Conservation (phyloP, 2,888 invertebrate genomes). For the Osedax frankpressi region DNA sequence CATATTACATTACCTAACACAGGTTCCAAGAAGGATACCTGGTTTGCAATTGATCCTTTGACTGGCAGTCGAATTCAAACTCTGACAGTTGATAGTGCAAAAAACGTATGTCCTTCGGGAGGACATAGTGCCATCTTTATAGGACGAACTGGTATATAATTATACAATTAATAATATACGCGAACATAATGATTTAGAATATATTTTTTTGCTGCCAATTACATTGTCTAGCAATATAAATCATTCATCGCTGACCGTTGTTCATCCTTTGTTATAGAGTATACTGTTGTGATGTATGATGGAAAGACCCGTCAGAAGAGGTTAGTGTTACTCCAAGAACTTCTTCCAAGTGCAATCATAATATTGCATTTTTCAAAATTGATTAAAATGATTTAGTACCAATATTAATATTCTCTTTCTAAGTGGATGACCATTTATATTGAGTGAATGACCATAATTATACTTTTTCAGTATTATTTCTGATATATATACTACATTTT, state of each 20-base stretch:
- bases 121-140: conserved; percentile 62
- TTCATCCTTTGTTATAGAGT: no score
- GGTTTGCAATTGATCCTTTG: conserved; percentile 74
- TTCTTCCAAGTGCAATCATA: no score
- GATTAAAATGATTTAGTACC: no score
- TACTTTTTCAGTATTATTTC: no score
- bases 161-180: background rate
- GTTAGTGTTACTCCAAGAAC: conserved; percentile 42
- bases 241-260: no score
- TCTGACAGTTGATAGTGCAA: conserved; percentile 53
- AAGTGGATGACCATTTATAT: no score
- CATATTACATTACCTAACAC: conserved; percentile 16
- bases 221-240: no score
- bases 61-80: conserved; percentile 57
- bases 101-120: conserved; percentile 60
- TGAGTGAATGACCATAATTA: no score
- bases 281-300: conserved; percentile 86
- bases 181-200: background rate
- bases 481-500: no score
- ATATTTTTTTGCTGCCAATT: no score
- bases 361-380: no score
- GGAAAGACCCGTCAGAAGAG: conserved; percentile 57
- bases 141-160: conserved; percentile 56
- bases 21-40: conserved; percentile 69
- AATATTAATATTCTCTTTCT: no score